Evolutionary conservation across 2,797 vertebrate species (phyloP).

Genomic region (Notolabrus celidotus): DNA sequence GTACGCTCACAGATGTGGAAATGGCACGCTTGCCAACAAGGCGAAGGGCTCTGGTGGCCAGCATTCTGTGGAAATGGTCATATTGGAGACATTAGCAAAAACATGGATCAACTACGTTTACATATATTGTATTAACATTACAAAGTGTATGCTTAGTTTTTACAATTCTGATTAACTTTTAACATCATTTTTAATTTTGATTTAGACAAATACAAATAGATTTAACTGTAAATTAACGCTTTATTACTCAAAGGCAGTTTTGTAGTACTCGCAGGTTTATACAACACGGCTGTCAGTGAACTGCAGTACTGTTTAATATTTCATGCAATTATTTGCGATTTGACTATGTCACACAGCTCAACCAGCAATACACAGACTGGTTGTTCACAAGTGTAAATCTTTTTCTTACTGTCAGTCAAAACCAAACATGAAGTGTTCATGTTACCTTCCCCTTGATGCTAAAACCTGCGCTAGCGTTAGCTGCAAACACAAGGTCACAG

Average conservation of each 20-base stretch:
- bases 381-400: background rate
- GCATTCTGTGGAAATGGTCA: slow-evolving; percentile 86
- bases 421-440: background rate
- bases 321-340: background rate
- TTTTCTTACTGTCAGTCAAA: background rate
- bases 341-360: background rate
- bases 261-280: background rate
- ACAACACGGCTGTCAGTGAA: background rate
- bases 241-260: background rate
- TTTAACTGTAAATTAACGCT: background rate
- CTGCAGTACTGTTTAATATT: no score
- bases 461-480: slow-evolving; percentile 63
- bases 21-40: slow-evolving; percentile 91
- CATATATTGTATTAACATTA: background rate
- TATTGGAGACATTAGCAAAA: background rate
- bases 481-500: slow-evolving; percentile 81
- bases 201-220: no score
- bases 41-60: slow-evolving; percentile 89
- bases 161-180: no score
- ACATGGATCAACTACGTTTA: background rate
- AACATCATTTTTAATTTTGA: no score
- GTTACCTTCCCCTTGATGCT: background rate
- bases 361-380: fast-evolving
- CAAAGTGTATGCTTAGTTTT: background rate
- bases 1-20: slow-evolving; percentile 90